phyloP scores from a whole-genome alignment of 2,888 invertebrate genomes.

The Cerceris ruficornis region DNA sequence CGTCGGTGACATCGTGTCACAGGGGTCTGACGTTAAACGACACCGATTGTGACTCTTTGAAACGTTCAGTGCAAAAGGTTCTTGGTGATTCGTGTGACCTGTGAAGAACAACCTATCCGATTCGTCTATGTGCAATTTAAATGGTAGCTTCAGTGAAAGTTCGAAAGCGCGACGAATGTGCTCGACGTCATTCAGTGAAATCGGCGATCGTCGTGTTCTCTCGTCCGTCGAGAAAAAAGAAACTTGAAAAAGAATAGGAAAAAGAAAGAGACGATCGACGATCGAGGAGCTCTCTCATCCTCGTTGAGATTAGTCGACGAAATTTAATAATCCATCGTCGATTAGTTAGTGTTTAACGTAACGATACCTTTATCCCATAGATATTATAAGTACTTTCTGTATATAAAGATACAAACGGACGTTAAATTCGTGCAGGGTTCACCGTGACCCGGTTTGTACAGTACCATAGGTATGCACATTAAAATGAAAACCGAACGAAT shows the following conservation, averaged over 20 bases:
- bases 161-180: not conserved
- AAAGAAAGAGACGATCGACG: not conserved
- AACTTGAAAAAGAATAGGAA: not conserved
- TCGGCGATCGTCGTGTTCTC: too few species aligned
- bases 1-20: not conserved
- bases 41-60: not conserved
- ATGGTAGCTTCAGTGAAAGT: not conserved
- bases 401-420: conserved; percentile 6
- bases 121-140: too few species aligned
- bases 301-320: not conserved
- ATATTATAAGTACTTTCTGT: conserved; percentile 14
- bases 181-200: too few species aligned
- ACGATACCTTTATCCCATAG: conserved; percentile 1
- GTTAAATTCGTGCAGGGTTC: conserved; percentile 22
- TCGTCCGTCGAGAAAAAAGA: not conserved
- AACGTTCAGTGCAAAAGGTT: not conserved
- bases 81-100: not conserved
- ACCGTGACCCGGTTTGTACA: conserved; percentile 53
- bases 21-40: not conserved
- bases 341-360: conserved; percentile 5
- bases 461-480: conserved; percentile 29
- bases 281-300: not conserved
- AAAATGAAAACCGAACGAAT: not conserved
- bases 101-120: not conserved
- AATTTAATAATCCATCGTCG: not conserved